Conservation (phyloP, 2,113 vertebrate species). For the Myotis yumanensis region DNA sequence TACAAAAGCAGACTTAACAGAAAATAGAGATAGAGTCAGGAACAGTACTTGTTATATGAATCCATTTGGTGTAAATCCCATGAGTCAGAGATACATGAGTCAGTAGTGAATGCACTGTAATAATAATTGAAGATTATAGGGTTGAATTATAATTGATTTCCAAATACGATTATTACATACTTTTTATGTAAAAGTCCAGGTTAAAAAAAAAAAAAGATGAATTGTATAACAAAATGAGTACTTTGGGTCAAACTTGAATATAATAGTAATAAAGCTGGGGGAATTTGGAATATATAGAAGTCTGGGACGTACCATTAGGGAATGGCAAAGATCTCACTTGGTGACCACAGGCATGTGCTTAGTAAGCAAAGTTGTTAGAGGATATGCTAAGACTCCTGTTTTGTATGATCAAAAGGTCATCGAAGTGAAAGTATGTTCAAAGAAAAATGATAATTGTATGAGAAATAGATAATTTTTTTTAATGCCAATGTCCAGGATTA, state of each 20-base stretch:
- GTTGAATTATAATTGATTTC: not conserved
- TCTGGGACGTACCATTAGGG: not conserved
- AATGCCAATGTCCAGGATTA: not conserved
- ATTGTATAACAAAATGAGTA: constrained; percentile 21
- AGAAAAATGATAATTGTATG: not conserved
- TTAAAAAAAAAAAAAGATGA: constrained; percentile 9
- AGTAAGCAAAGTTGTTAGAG: not conserved
- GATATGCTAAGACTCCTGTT: not conserved
- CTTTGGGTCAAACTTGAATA: not conserved
- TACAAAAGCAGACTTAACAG: not conserved
- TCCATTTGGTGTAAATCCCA: not conserved
- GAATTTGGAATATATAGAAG: not conserved
- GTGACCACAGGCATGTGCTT: not conserved
- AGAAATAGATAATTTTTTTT: not conserved
- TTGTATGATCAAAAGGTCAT: not conserved
- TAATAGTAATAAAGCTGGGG: not conserved
- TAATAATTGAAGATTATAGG: not conserved
- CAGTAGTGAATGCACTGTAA: not conserved
- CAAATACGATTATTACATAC: not conserved
- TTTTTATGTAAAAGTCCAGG: not conserved
- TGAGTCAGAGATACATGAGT: not conserved
- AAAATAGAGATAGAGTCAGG: not conserved
- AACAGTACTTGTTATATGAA: not conserved
- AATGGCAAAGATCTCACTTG: not conserved
- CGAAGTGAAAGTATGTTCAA: not conserved